Conservation (phyloP, 1,140 invertebrate genomes). For the Brachionus rubens region DNA sequence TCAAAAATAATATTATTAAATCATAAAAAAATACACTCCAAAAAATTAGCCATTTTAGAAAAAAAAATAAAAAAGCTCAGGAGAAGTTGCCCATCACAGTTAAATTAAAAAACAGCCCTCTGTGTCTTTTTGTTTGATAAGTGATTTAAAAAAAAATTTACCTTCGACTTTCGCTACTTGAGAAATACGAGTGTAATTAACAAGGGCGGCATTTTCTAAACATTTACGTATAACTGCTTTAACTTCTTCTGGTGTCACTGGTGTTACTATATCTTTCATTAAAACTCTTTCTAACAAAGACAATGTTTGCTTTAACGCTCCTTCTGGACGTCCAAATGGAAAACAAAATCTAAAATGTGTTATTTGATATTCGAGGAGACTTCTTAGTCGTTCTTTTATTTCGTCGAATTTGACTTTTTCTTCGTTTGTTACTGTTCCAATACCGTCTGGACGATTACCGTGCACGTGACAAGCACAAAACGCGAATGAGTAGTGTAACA, state of each 20-base stretch:
- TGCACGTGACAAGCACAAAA: constrained; percentile 94
- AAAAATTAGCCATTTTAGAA: not conserved
- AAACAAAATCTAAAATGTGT: constrained; percentile 98
- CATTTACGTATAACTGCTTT: constrained; percentile 90
- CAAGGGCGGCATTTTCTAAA: constrained; percentile 91
- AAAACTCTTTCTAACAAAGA: constrained; percentile 91
- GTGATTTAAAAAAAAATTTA: constrained; percentile 56
- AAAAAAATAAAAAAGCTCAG: constrained; percentile 10
- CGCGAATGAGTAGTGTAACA: constrained; percentile 97
- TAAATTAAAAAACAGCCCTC: too few species aligned
- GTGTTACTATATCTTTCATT: constrained; percentile 97
- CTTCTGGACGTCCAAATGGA: constrained; percentile 96
- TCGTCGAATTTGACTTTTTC: constrained; percentile 97
- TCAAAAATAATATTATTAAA: not conserved
- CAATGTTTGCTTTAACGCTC: constrained; percentile 88
- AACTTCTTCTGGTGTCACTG: constrained; percentile 94
- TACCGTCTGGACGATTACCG: constrained; percentile 27
- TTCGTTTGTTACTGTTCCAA: constrained; percentile 88
- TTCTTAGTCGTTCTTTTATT: constrained; percentile 87
- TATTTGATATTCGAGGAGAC: constrained; percentile 93
- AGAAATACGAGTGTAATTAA: constrained; percentile 93
- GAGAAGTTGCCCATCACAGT: constrained; percentile 17
- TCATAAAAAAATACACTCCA: not conserved
- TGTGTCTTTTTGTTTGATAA: too few species aligned
- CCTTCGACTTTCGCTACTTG: constrained; percentile 96